Evolutionary conservation across 2,113 vertebrate species (phyloP), one percentile per base, ranked within the genome.

Genomic region (Osmerus eperlanus): DNA sequence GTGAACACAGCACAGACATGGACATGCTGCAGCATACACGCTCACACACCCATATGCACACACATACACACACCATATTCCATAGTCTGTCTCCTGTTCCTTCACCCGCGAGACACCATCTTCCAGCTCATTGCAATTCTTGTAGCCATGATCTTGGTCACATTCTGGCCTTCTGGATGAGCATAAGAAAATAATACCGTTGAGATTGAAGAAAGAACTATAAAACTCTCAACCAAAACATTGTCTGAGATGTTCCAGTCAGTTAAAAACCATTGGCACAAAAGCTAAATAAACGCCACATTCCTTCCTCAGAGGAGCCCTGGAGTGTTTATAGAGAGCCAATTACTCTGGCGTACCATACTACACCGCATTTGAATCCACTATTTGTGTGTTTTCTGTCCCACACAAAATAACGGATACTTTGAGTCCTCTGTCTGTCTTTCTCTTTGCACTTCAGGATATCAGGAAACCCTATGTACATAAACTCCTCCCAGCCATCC

Each of bases 301-400:
- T 36, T 65, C 62, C 32, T 75, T 75, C 65, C 52, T 72, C 68
- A 53, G 32, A 36, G 62, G 32, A n/a, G 62, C 29, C 32, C 62
- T 65, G 71, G 77, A 21, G 23, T 68, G 78, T 83, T 83, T 82
- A 80, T 73, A 25, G 8, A 72, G 70, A 75, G 73, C 5, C 76
- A 81, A 85, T 79, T 79, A 82, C 25, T n/a, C 54, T 73, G 53
- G 65, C 78, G 64, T 77, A 63, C 36, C 77, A 79, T 68, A 78
- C 70, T 72, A 68, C 5, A 51, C 25, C 1, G 16, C 77, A 28
- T 65, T 70, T 53, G 41, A 61, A 74, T 70, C 60, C n/a, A 23
- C 23, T 63, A 69, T 77, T 72, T 76, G 76, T 81, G 60, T 73
- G 79, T 79, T 78, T 58, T 67, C 78, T 61, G 59, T 63, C 60